Percentiles rank a stretch among this genome's conserved stretches.
Conservation (phyloP, 1,140 invertebrate species). For the Neomicropteryx cornuta region DNA sequence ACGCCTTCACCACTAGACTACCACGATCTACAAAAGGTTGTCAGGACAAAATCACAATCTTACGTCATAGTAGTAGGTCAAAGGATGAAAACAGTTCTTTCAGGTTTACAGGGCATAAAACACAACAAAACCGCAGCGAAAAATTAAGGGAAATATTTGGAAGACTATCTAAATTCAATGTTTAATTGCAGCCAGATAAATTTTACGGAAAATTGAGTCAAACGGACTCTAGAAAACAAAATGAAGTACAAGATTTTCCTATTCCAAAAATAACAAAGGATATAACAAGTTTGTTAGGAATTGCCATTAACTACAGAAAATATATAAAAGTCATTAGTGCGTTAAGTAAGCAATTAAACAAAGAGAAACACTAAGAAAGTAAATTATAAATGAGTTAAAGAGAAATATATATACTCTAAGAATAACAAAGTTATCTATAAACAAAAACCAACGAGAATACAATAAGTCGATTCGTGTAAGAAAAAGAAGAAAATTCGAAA, state of each 20-base stretch:
- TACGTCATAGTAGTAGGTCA: too few species aligned
- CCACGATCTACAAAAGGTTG: too few species aligned
- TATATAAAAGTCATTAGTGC: slow-evolving; percentile 26
- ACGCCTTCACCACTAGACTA: too few species aligned
- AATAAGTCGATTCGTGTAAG: too few species aligned
- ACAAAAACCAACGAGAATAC: too few species aligned
- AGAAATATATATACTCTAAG: too few species aligned
- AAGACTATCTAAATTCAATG: slow-evolving; percentile 21
- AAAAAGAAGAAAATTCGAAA: too few species aligned
- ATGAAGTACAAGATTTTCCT: slow-evolving; percentile 24
- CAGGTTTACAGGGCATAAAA: slow-evolving; percentile 17
- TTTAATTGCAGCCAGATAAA: slow-evolving; percentile 25
- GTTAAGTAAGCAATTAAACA: slow-evolving; percentile 20
- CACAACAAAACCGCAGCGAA: slow-evolving; percentile 22
- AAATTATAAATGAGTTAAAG: too few species aligned
- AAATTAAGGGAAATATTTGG: slow-evolving; percentile 22
- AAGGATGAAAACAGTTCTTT: slow-evolving; percentile 28
- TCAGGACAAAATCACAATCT: too few species aligned
- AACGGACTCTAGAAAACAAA: slow-evolving; percentile 28
- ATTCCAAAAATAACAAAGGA: slow-evolving; percentile 24
- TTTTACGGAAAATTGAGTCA: slow-evolving; percentile 27
- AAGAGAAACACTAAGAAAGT: too few species aligned
- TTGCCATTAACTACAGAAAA: slow-evolving; percentile 28
- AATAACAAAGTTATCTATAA: too few species aligned
- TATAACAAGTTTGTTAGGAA: slow-evolving; percentile 31